Percentiles rank a stretch among this genome's conserved stretches.
Evolutionary conservation across 2,797 vertebrate species (phyloP).

Genomic region (Acanthiza pusilla): DNA sequence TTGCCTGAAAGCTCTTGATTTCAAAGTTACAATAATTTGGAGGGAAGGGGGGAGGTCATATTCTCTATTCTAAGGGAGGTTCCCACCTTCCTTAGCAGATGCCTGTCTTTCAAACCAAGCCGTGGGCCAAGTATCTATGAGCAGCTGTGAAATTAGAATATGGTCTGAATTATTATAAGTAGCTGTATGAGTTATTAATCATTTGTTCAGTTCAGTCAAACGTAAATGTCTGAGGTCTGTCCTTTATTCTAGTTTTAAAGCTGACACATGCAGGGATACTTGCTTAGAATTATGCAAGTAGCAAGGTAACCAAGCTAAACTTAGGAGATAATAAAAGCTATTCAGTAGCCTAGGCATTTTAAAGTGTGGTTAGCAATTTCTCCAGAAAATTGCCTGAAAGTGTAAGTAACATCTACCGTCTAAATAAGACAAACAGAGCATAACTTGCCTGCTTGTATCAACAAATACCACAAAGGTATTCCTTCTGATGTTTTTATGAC

Average conservation of each 20-base stretch:
- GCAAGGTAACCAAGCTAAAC: slow-evolving; percentile 37
- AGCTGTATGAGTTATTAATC: slow-evolving; percentile 53
- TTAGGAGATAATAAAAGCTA: slow-evolving; percentile 37
- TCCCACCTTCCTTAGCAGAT: too few relatives aligned
- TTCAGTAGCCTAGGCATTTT: slow-evolving; percentile 32
- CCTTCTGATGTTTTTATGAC: background rate
- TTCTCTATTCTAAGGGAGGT: too few relatives aligned
- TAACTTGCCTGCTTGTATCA: background rate
- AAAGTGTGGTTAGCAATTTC: background rate
- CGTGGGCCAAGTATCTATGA: background rate
- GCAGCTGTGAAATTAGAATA: slow-evolving; percentile 29
- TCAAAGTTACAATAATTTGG: too few relatives aligned
- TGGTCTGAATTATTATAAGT: slow-evolving; percentile 50
- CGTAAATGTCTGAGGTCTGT: slow-evolving; percentile 55
- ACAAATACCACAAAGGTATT: background rate
- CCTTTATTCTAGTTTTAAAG: slow-evolving; percentile 68
- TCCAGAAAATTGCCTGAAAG: background rate
- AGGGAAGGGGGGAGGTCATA: too few relatives aligned
- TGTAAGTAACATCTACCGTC: background rate
- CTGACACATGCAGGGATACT: slow-evolving; percentile 17
- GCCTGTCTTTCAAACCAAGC: too few relatives aligned
- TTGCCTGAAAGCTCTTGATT: too few relatives aligned
- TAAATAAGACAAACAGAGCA: background rate
- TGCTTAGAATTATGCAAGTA: slow-evolving; percentile 31
- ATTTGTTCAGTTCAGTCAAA: slow-evolving; percentile 49